Conservation (phyloP, 2,888 invertebrate genomes). For the Dasysyrphus tricinctus region DNA sequence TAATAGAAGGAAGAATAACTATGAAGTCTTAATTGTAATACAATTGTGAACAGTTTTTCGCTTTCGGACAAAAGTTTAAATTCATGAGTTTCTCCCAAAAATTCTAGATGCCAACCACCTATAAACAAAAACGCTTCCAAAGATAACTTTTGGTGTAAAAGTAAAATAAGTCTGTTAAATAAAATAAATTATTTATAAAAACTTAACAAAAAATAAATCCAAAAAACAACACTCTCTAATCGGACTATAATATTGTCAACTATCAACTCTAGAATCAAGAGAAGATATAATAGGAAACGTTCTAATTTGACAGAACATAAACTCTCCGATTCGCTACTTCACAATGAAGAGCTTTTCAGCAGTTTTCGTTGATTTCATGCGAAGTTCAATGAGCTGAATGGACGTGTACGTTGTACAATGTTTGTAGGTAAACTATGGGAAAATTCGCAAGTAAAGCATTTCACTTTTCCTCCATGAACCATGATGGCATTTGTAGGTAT, state of each 20-base stretch:
- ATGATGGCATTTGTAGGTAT: neutral
- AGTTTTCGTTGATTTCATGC: constrained; percentile 53
- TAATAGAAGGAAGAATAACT: too few relatives aligned
- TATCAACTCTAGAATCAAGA: neutral
- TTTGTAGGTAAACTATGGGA: neutral
- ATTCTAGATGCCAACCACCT: too few relatives aligned
- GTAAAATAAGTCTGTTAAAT: too few relatives aligned
- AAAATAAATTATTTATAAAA: too few relatives aligned
- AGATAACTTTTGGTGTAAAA: too few relatives aligned
- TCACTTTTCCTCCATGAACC: constrained; percentile 39
- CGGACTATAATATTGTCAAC: constrained; percentile 21
- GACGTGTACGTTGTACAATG: neutral
- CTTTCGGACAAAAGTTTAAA: too few relatives aligned
- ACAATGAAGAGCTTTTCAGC: constrained; percentile 60
- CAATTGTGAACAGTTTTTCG: too few relatives aligned
- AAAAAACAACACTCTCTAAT: neutral
- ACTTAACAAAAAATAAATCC: neutral
- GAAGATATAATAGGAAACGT: constrained; percentile 17
- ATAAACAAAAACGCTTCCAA: too few relatives aligned
- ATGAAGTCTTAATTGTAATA: too few relatives aligned
- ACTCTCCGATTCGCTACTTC: constrained; percentile 47
- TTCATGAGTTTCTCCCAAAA: too few relatives aligned
- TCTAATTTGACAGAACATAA: constrained; percentile 52
- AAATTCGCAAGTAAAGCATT: constrained; percentile 37
- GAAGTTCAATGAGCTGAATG: constrained; percentile 63